phyloP scores from a whole-genome alignment of 2,113 vertebrate genomes.

The Proterorhinus semilunaris region DNA sequence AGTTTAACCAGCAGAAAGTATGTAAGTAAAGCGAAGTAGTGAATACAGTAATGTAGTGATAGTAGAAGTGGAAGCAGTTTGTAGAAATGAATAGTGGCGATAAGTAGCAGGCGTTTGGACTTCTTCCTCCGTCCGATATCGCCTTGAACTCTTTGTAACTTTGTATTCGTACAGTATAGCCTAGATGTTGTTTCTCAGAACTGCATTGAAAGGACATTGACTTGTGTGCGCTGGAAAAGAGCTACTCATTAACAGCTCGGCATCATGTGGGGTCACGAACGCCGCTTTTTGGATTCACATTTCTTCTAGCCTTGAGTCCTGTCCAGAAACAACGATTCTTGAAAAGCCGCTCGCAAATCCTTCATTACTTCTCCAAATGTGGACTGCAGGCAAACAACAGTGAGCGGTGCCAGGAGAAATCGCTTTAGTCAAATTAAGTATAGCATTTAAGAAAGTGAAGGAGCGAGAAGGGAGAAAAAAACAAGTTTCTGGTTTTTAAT shows the following conservation, averaged over 20 bases:
- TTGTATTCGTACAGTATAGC: slow-evolving; percentile 46
- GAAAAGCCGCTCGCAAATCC: slow-evolving; percentile 28
- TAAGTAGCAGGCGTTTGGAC: slow-evolving; percentile 32
- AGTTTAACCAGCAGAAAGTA: too few relatives aligned
- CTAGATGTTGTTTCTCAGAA: slow-evolving; percentile 64
- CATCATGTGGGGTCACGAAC: slow-evolving; percentile 26
- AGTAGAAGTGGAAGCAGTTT: too few relatives aligned
- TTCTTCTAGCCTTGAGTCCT: slow-evolving; percentile 12
- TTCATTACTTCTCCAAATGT: slow-evolving; percentile 32
- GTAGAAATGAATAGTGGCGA: too few relatives aligned
- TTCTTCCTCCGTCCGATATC: slow-evolving; percentile 40
- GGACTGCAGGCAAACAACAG: slow-evolving; percentile 34
- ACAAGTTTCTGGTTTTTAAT: slow-evolving; percentile 27
- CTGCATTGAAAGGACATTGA: slow-evolving; percentile 69
- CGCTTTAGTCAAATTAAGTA: slow-evolving; percentile 19
- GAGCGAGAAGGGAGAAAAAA: background rate
- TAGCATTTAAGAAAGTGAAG: slow-evolving; percentile 29
- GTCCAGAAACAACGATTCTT: slow-evolving; percentile 29
- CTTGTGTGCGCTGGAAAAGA: slow-evolving; percentile 41
- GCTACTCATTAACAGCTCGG: slow-evolving; percentile 32
- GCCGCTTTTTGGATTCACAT: slow-evolving; percentile 40
- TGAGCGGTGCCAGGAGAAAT: slow-evolving; percentile 34
- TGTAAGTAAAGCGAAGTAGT: too few relatives aligned
- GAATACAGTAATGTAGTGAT: too few relatives aligned
- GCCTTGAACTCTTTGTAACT: slow-evolving; percentile 44